Evolutionary conservation across 2,113 vertebrate species (phyloP), one percentile per base, ranked within the genome.

Genomic region (Micromys minutus): DNA sequence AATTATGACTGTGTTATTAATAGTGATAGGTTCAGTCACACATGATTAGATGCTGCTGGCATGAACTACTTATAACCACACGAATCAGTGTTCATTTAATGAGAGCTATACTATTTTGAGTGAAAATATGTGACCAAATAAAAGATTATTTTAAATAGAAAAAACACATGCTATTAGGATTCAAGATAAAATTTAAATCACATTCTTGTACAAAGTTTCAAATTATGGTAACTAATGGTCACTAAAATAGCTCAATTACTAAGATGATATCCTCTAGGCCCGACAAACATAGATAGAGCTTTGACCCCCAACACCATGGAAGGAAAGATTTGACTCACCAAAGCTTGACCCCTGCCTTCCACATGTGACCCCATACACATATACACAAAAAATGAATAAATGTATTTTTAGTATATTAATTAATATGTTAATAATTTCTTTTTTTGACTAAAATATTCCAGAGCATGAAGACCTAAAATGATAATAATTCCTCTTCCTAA

Each of bases 381-480:
- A 85, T 21, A 47, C 0, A 12, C 59, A 47, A 3, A 42, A 47
- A 85, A 34, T 11, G 34, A 45, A 65, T 21, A 31, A 63, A 65
- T 65, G 11, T 21, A 1, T n/a, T 52, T n/a, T 16, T 79, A 52
- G 34, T 16, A 31, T 42, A 29, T 81, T 55, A 90, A 36, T 3
- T 88, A 88, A 5, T 81, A 39, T 74, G 90, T 85, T 77, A 45
- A 34, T 92, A 21, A 6, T 42, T 83, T 39, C 76, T 63, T 93
- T 94, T 87, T 31, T 89, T 7, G 91, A 42, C 69, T 84, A 76
- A 97, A 90, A 89, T 89, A 74, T 95, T 47, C 22, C 50, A 72
- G 83, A 76, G 45, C 42, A 71, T 61, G 65, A 97, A 42, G 89
- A 91, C 59, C 65, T 94, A 95, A 97, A 96, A 96, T 74, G 90